Evolutionary conservation across 1,140 invertebrate genomes (phyloP), one percentile per base, ranked within the genome.

Genomic region (Sarcophaga bullata): DNA sequence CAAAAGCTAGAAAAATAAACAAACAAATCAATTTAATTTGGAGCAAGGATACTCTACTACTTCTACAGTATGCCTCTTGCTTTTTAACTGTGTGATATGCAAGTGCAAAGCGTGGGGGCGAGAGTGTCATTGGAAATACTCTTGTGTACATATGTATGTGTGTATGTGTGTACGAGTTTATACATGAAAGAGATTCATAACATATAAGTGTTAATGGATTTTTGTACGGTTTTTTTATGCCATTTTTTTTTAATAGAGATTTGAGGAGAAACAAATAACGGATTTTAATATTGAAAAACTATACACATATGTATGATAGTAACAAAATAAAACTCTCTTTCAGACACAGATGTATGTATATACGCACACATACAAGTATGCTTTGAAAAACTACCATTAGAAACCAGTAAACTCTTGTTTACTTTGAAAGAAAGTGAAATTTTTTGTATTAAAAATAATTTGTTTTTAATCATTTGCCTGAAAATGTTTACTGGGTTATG

Each of bases 11-110:
- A n/a, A 76, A 48, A 76, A 76, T 76, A 76, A 76, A 76, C 73
- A 58, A 58, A 58, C 73, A 76, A 76, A 78, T 78, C 75, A 78
- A 78, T 78, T 78, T 78, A 78, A 78, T 78, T 78, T 78, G 17
- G 75, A 78, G 75, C 75, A 78, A 78, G 75, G 75, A 78, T 78
- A 78, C 62, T 68, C 7, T 8, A 68, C 17, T 37, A 68, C 25
- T 37, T n/a, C 62, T 19, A 68, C 1, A 58, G 54, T n/a, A 58
- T 37, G 62, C 62, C 62, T 68, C 17, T 19, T 58, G 13, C 54
- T 19, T 25, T 52, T 10, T 68, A 19, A 68, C 19, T 68, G 25
- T 37, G 25, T 4, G n/a, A 25, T 25, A 19, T 68, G 6, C 19
- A n/a, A 52, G 6, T 3, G 17, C 58, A 68, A 25, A 25, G 62